Percentiles rank a stretch among this genome's conserved stretches.
phyloP scores from a whole-genome alignment of 2,797 vertebrate genomes.

The Melanotaenia trifasciata region DNA sequence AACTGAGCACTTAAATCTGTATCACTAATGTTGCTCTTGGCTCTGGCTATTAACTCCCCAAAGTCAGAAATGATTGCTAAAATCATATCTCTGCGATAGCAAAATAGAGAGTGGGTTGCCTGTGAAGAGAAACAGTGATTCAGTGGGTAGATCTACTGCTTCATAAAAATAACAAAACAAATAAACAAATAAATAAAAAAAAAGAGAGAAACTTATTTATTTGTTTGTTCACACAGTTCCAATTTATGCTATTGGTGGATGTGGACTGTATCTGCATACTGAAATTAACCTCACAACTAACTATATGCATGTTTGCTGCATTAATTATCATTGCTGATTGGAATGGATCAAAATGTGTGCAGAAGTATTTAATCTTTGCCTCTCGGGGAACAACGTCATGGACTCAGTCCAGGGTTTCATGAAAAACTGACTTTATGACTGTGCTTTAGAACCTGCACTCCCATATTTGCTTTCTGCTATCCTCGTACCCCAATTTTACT shows the following conservation, averaged over 20 bases:
- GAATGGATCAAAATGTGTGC: no score
- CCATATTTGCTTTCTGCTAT: constrained; percentile 12
- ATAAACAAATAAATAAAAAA: background rate
- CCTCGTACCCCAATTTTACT: constrained; percentile 49
- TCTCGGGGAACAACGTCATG: background rate
- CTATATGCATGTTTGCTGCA: background rate
- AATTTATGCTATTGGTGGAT: no score
- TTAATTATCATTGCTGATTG: no score
- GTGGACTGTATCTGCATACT: background rate
- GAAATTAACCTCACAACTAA: background rate
- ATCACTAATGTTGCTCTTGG: background rate
- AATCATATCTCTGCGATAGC: background rate
- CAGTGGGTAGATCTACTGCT: background rate
- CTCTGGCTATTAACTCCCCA: background rate
- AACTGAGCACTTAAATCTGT: background rate
- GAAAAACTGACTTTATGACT: background rate
- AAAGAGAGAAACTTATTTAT: background rate
- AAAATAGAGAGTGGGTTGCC: background rate
- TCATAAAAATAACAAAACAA: no score
- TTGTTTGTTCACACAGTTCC: background rate
- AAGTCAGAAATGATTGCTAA: background rate
- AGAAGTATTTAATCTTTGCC: background rate
- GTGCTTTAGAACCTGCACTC: background rate
- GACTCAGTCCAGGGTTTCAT: background rate
- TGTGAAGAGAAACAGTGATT: background rate